These are phyloP conservation scores for Platichthys stellatus DNA, from an alignment of 2,113 vertebrate species.

Conservation along the genomic window DNA sequence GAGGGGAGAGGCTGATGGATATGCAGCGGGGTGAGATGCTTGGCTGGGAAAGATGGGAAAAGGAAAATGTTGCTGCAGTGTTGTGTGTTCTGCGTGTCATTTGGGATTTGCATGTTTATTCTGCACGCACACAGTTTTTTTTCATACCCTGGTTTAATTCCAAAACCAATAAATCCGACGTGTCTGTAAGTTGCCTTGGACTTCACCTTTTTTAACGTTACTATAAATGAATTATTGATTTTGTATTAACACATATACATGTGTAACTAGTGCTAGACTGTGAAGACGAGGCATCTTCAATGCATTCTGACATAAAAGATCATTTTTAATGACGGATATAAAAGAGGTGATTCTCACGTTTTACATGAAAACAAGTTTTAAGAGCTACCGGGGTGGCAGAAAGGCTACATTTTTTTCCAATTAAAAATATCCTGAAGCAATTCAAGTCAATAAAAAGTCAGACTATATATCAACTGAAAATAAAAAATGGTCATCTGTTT, in stretches of 20 bases:
- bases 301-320: constrained; percentile 27
- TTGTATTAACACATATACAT: constrained; percentile 2
- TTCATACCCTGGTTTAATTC: constrained; percentile 7
- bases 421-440: constrained; percentile 52
- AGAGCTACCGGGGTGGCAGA: constrained; percentile 16
- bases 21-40: constrained; percentile 46
- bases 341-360: constrained; percentile 12
- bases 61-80: constrained; percentile 39
- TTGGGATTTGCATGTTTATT: constrained; percentile 57
- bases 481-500: constrained; percentile 10
- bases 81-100: constrained; percentile 50
- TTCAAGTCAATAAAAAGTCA: constrained; percentile 35
- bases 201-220: background rate
- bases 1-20: constrained; percentile 66
- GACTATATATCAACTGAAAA: constrained; percentile 34
- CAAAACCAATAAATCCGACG: background rate
- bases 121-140: constrained; percentile 22
- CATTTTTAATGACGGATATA: constrained; percentile 10
- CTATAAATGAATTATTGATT: background rate
- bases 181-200: background rate
- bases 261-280: background rate
- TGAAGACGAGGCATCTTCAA: background rate
- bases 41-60: constrained; percentile 23
- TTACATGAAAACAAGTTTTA: constrained; percentile 49
- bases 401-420: constrained; percentile 47